Conservation (phyloP, 2,888 invertebrate genomes). For the Cheilosia impressa region DNA sequence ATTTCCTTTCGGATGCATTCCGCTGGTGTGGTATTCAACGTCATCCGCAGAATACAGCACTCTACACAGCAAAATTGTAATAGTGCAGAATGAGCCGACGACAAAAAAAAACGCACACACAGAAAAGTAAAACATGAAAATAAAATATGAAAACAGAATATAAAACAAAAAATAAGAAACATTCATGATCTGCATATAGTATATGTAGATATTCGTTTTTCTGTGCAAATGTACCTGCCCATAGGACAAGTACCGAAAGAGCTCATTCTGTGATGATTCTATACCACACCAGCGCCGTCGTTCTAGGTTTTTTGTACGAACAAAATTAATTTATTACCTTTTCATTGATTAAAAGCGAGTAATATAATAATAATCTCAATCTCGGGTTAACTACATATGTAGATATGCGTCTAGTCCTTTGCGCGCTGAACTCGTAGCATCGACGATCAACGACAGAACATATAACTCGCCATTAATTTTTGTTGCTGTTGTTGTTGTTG, state of each 20-base stretch:
- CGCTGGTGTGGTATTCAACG: constrained; percentile 40
- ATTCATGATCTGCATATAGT: constrained; percentile 66
- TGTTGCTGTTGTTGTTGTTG: background rate
- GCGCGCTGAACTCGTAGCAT: background rate
- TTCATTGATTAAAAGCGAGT: constrained; percentile 69
- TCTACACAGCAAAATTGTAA: constrained; percentile 30
- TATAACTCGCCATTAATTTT: constrained; percentile 41
- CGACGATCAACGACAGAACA: constrained; percentile 24
- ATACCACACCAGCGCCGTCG: background rate
- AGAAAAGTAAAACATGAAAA: constrained; percentile 38
- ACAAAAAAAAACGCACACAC: background rate
- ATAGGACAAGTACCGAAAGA: constrained; percentile 23
- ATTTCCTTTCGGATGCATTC: constrained; percentile 55
- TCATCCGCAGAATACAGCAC: constrained; percentile 30
- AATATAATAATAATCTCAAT: constrained; percentile 70
- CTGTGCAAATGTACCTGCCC: constrained; percentile 32
- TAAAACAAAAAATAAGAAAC: constrained; percentile 17
- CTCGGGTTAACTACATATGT: constrained; percentile 50
- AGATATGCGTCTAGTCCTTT: constrained; percentile 39
- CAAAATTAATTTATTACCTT: constrained; percentile 68
- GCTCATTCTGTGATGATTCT: background rate
- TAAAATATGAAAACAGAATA: constrained; percentile 48
- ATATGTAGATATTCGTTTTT: background rate
- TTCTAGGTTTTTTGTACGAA: constrained; percentile 31
- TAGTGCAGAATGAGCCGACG: background rate